phyloP scores from a whole-genome alignment of 2,797 vertebrate genomes.

The Ctenopoma kingsleyae region DNA sequence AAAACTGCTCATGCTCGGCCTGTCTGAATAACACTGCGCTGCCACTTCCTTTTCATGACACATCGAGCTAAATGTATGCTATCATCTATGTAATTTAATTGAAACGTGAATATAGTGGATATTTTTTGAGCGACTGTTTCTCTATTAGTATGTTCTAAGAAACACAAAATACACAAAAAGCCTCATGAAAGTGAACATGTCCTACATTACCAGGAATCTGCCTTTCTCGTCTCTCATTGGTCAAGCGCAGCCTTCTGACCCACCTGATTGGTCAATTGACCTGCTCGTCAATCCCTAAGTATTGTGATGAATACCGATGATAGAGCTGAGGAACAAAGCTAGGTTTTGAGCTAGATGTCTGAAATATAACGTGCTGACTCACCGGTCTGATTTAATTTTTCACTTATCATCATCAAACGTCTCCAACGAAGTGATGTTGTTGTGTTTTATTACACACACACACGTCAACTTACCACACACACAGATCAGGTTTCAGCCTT shows the following conservation, averaged over 20 bases:
- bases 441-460: neutral
- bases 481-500: slow-evolving; percentile 25
- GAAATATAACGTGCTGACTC: slow-evolving; percentile 24
- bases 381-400: neutral
- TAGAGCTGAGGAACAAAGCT: slow-evolving; percentile 24
- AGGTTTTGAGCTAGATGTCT: neutral
- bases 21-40: slow-evolving; percentile 10
- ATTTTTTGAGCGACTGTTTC: neutral
- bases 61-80: neutral
- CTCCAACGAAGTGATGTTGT: accelerated
- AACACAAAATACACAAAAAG: slow-evolving; percentile 17
- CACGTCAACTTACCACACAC: slow-evolving; percentile 67
- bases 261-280: slow-evolving; percentile 62
- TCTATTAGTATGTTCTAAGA: neutral
- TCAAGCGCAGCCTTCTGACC: neutral
- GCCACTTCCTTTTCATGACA: neutral
- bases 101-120: neutral
- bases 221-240: slow-evolving; percentile 51
- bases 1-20: neutral
- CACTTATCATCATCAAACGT: neutral
- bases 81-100: neutral
- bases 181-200: slow-evolving; percentile 2
- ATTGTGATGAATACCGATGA: slow-evolving; percentile 51
- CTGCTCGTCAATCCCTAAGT: slow-evolving; percentile 57
- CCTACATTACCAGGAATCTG: neutral